phyloP scores from a whole-genome alignment of 2,113 vertebrate species.

The Morone chrysops region DNA sequence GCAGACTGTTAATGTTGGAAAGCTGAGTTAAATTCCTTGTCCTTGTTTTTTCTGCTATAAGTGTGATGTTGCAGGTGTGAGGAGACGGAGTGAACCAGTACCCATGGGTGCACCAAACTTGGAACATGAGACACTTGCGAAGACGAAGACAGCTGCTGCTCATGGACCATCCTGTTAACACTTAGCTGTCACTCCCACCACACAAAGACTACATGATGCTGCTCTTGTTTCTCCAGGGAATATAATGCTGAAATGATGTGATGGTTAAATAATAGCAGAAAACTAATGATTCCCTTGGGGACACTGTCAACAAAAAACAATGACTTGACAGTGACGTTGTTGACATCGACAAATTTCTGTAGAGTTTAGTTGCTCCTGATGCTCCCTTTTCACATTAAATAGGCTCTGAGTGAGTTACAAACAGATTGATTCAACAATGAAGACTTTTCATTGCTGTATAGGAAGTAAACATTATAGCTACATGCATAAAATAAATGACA shows the following conservation, averaged over 20 bases:
- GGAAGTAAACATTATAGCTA: not conserved
- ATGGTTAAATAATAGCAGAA: not conserved
- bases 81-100: not conserved
- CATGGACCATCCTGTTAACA: not conserved
- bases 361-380: not conserved
- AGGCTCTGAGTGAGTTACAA: not conserved
- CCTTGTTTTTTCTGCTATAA: not conserved
- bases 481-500: too few species aligned
- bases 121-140: constrained; percentile 2
- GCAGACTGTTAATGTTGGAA: not conserved
- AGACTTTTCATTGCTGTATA: not conserved
- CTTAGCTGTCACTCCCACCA: constrained; percentile 12
- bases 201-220: not conserved
- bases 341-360: not conserved
- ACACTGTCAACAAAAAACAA: constrained; percentile 1
- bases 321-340: not conserved
- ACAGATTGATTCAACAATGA: not conserved
- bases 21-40: not conserved
- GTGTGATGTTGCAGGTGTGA: constrained; percentile 27
- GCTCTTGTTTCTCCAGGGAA: not conserved
- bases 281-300: not conserved
- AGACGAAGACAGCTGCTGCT: constrained; percentile 27
- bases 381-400: not conserved
- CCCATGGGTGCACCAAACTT: not conserved
- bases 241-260: not conserved